Conservation (phyloP, 2,888 invertebrate genomes). For the Tetramorium bicarinatum region DNA sequence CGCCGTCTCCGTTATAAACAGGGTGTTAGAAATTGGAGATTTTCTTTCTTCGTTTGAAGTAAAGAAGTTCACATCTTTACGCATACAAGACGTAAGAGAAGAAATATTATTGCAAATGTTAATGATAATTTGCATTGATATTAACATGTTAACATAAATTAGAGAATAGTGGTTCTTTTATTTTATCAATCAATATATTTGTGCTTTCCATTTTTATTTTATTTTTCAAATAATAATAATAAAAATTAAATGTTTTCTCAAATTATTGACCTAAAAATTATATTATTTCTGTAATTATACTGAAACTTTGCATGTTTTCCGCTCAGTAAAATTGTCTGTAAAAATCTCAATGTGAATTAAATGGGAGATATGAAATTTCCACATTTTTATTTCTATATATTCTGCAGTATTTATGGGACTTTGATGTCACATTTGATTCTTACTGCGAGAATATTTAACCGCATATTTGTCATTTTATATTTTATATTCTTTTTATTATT, state of each 20-base stretch:
- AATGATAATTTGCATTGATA: too few relatives aligned
- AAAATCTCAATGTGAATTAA: not conserved
- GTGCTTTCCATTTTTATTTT: not conserved
- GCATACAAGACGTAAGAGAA: not conserved
- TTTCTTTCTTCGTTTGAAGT: too few relatives aligned
- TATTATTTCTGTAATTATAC: not conserved
- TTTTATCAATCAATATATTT: not conserved
- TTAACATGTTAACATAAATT: not conserved
- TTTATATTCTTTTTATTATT: constrained; percentile 1
- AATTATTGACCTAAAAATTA: not conserved
- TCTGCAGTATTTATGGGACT: not conserved
- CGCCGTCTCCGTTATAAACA: not conserved
- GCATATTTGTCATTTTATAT: not conserved
- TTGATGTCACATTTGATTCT: not conserved
- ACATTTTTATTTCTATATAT: constrained; percentile 11
- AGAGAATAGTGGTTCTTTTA: not conserved
- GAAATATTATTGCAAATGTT: not conserved
- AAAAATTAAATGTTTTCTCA: not conserved
- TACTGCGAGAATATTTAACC: not conserved
- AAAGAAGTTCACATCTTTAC: not conserved
- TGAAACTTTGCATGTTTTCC: not conserved
- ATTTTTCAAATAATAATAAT: not conserved
- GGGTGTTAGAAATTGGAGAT: not conserved
- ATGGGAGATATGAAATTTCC: not conserved
- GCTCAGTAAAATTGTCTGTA: not conserved